A percentile compares a stretch with the other conserved stretches of the same genome.
phyloP scores from a whole-genome alignment of 2,888 invertebrate species.

The Thereva nobilitata region DNA sequence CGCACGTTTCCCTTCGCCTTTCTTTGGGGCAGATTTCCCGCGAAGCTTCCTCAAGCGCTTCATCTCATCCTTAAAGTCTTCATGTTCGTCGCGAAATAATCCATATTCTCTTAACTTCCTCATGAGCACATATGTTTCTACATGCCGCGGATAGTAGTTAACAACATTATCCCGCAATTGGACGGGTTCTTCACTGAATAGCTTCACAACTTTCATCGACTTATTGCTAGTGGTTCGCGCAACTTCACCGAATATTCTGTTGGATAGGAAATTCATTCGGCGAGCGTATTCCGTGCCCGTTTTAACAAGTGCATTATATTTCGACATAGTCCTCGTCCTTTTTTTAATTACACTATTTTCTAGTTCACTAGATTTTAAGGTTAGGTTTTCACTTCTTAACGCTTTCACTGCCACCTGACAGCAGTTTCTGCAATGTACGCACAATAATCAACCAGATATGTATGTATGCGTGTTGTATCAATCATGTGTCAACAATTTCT shows the following conservation, averaged over 20 bases:
- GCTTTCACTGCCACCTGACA: no score
- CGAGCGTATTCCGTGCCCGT: constrained; percentile 77
- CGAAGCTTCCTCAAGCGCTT: constrained; percentile 72
- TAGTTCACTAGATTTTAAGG: no score
- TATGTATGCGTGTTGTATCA: no score
- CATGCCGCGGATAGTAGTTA: constrained; percentile 85
- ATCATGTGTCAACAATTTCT: no score
- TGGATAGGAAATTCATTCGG: constrained; percentile 83
- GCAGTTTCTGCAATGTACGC: no score
- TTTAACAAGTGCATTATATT: constrained; percentile 72
- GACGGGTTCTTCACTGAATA: constrained; percentile 76
- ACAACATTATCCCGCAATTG: constrained; percentile 73
- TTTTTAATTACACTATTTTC: no score
- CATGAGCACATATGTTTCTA: constrained; percentile 76
- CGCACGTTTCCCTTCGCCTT: constrained; percentile 59
- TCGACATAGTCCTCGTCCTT: constrained; percentile 60
- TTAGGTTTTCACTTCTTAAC: no score
- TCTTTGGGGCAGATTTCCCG: constrained; percentile 71
- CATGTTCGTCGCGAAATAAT: constrained; percentile 83
- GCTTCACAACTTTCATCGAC: constrained; percentile 79
- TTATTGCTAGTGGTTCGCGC: constrained; percentile 72
- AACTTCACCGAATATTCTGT: constrained; percentile 88
- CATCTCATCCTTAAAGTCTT: constrained; percentile 89
- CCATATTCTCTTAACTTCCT: constrained; percentile 74
- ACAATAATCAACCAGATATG: no score